phyloP scores from a whole-genome alignment of 1,140 invertebrate genomes.

The Drosophila tsacasi region DNA sequence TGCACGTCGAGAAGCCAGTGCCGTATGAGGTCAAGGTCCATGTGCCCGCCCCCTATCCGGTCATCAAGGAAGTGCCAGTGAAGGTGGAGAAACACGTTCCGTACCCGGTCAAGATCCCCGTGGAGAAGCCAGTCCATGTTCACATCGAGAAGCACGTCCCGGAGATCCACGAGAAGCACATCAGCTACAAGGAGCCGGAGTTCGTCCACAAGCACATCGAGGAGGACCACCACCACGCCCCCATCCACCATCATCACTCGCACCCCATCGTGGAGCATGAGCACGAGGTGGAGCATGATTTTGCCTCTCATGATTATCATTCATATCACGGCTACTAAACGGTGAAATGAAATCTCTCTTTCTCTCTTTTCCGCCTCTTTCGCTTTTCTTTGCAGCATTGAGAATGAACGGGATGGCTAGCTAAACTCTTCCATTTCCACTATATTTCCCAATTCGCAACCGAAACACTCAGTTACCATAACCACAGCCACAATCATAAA shows the following conservation, averaged over 20 bases:
- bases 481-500: constrained; percentile 1
- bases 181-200: constrained; percentile 82
- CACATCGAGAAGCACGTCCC: constrained; percentile 85
- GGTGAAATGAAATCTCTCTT: constrained; percentile 71
- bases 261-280: constrained; percentile 76
- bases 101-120: constrained; percentile 87
- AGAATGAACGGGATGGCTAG: constrained; percentile 68
- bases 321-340: constrained; percentile 78
- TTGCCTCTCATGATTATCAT: constrained; percentile 77
- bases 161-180: constrained; percentile 80
- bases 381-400: constrained; percentile 77
- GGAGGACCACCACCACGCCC: constrained; percentile 75
- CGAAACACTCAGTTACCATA: constrained; percentile 28
- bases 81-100: constrained; percentile 87
- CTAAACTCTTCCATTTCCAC: constrained; percentile 34
- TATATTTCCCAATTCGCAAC: constrained; percentile 39
- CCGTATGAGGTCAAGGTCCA: constrained; percentile 87
- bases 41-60: constrained; percentile 86
- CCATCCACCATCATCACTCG: constrained; percentile 67
- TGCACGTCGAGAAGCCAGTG: constrained; percentile 87
- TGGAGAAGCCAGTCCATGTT: constrained; percentile 86
- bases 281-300: constrained; percentile 81
- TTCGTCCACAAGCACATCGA: constrained; percentile 81
- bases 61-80: constrained; percentile 86
- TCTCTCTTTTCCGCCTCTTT: constrained; percentile 64